Conservation (phyloP, 2,797 vertebrate species). For the Acanthornis magna region DNA sequence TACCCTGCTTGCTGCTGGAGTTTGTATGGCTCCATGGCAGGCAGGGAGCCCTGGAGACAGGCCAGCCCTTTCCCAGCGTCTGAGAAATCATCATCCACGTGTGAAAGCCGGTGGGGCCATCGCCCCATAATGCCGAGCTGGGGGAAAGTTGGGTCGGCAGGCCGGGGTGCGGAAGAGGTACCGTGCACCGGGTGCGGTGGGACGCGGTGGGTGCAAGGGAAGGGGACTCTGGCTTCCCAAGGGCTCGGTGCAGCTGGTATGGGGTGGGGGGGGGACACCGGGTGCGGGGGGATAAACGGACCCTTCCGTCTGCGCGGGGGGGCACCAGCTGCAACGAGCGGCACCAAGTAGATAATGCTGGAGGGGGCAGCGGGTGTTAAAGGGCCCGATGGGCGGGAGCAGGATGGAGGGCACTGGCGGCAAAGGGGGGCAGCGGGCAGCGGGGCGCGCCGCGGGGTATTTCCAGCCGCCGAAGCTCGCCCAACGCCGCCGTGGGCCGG, state of each 20-base stretch:
- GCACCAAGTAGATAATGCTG: background rate
- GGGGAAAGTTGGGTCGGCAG: background rate
- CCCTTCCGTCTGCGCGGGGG: background rate
- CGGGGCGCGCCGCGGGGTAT: background rate
- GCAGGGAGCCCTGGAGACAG: background rate
- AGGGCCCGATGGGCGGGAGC: too few species aligned
- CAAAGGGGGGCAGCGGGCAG: background rate
- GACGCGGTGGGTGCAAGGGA: background rate
- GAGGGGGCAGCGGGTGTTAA: background rate
- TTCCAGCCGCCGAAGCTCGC: background rate
- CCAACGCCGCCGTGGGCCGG: background rate
- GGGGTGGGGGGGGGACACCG: background rate
- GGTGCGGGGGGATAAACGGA: background rate
- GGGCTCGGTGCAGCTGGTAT: background rate
- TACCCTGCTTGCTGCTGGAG: background rate
- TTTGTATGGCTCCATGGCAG: background rate
- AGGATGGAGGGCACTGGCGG: background rate
- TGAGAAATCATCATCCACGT: background rate
- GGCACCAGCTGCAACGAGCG: background rate
- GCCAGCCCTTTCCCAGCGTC: background rate
- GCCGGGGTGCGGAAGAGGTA: too few species aligned
- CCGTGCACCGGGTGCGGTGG: background rate
- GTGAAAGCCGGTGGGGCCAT: background rate
- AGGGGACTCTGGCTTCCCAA: background rate
- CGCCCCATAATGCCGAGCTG: background rate